Percentiles rank a stretch among this genome's conserved stretches.
Evolutionary conservation across 1,140 invertebrate genomes (phyloP).

Genomic region (Drosophila oshimai): DNA sequence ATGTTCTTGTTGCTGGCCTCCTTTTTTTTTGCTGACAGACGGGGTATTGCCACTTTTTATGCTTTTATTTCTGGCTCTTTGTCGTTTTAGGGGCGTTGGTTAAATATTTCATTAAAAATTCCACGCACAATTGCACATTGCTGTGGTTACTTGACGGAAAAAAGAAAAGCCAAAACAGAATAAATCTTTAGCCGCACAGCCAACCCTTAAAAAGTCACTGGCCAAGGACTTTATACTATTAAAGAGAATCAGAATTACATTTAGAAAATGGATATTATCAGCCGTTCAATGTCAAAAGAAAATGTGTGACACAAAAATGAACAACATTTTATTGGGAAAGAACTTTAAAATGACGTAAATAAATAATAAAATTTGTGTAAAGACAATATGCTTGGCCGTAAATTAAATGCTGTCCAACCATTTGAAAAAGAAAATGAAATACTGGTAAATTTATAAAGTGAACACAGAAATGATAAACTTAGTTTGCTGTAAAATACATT

Average conservation of each 20-base stretch:
- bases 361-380: slow-evolving; percentile 1
- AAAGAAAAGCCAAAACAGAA: slow-evolving; percentile 3
- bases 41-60: not conserved
- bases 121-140: slow-evolving; percentile 45
- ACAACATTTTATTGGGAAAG: not conserved
- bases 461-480: slow-evolving; percentile 1
- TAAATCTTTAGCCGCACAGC: not conserved
- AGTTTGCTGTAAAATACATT: slow-evolving; percentile 17
- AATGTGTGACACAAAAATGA: not conserved
- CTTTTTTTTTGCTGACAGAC: not conserved
- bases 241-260: not conserved
- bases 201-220: slow-evolving; percentile 6
- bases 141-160: not conserved
- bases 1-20: slow-evolving; percentile 21
- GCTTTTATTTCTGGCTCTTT: not conserved
- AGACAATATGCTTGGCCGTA: not conserved
- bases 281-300: not conserved
- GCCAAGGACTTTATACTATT: not conserved
- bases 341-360: not conserved
- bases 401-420: slow-evolving; percentile 37
- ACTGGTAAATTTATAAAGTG: not conserved
- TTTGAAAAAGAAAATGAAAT: slow-evolving; percentile 30
- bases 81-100: slow-evolving; percentile 9
- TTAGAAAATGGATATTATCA: slow-evolving; percentile 3
- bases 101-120: slow-evolving; percentile 69